A percentile compares a stretch with the other conserved stretches of the same genome.
Evolutionary conservation across 2,888 invertebrate species (phyloP).

Genomic region (Cephus spinipes): DNA sequence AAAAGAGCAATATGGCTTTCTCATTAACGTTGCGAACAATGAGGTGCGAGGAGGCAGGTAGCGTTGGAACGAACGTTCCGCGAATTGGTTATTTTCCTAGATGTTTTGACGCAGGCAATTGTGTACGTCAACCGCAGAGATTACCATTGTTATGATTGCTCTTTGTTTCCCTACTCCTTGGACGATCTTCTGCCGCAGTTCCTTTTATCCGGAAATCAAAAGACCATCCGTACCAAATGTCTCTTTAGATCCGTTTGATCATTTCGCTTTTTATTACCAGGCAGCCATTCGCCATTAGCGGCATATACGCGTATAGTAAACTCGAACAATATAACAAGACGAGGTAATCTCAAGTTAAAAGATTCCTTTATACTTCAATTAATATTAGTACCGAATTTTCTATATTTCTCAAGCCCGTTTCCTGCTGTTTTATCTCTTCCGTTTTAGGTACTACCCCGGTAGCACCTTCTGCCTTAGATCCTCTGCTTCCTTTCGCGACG

Average conservation of each 20-base stretch:
- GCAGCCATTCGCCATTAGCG: not conserved
- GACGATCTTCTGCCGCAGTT: not conserved
- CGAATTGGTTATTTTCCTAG: constrained; percentile 60
- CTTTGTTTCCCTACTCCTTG: constrained; percentile 50
- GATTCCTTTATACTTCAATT: not conserved
- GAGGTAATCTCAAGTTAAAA: not conserved
- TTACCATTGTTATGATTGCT: constrained; percentile 60
- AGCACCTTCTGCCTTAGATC: not conserved
- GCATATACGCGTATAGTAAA: too few relatives aligned
- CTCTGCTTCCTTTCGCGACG: not conserved
- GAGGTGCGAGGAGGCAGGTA: constrained; percentile 36
- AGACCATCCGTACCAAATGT: not conserved
- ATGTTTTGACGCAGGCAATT: constrained; percentile 51
- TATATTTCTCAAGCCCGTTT: not conserved
- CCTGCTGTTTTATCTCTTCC: not conserved
- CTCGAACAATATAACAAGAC: too few relatives aligned
- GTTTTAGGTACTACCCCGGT: not conserved
- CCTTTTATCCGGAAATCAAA: not conserved
- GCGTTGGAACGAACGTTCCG: constrained; percentile 55
- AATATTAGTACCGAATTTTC: not conserved
- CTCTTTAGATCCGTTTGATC: not conserved
- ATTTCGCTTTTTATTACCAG: not conserved
- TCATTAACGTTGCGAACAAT: constrained; percentile 51
- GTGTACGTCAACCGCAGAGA: constrained; percentile 60
- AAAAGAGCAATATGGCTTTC: constrained; percentile 34